Evolutionary conservation across 2,888 invertebrate species (phyloP).

Genomic region (Spodoptera picta): DNA sequence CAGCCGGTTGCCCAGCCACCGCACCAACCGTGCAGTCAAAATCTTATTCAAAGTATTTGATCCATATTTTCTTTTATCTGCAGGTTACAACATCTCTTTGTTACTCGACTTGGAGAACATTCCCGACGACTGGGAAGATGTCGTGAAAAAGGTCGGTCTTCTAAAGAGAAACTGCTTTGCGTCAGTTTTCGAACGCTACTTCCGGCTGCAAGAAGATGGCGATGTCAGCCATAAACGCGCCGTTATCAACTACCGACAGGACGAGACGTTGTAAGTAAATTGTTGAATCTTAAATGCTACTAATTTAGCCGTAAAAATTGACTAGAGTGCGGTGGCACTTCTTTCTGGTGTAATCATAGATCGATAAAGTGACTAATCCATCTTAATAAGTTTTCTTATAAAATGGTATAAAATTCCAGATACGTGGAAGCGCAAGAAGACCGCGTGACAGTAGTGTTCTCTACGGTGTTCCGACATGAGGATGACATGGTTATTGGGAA

Average conservation of each 20-base stretch:
- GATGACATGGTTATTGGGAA: constrained; percentile 99
- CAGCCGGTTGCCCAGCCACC: too few species aligned
- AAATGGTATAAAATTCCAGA: constrained; percentile 83
- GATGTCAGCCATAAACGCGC: constrained; percentile 97
- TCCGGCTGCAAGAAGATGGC: constrained; percentile 98
- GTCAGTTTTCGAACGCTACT: constrained; percentile 99
- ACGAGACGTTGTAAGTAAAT: constrained; percentile 97
- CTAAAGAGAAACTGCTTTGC: constrained; percentile 99
- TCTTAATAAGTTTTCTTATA: background rate
- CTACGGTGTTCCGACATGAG: constrained; percentile 99
- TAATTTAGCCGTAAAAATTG: too few species aligned
- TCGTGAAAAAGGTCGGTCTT: constrained; percentile 97
- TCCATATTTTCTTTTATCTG: background rate
- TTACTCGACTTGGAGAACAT: constrained; percentile 97
- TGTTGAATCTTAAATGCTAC: background rate
- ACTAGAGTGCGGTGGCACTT: too few species aligned
- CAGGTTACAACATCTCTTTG: constrained; percentile 98
- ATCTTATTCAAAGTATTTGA: background rate
- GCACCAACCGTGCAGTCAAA: too few species aligned
- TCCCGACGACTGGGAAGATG: constrained; percentile 95
- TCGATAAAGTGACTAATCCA: too few species aligned
- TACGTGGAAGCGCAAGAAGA: constrained; percentile 99
- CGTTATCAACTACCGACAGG: constrained; percentile 99
- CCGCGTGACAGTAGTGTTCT: constrained; percentile 99
- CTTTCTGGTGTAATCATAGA: too few species aligned